phyloP scores from a whole-genome alignment of 2,888 invertebrate species.

The Hyalella azteca region DNA sequence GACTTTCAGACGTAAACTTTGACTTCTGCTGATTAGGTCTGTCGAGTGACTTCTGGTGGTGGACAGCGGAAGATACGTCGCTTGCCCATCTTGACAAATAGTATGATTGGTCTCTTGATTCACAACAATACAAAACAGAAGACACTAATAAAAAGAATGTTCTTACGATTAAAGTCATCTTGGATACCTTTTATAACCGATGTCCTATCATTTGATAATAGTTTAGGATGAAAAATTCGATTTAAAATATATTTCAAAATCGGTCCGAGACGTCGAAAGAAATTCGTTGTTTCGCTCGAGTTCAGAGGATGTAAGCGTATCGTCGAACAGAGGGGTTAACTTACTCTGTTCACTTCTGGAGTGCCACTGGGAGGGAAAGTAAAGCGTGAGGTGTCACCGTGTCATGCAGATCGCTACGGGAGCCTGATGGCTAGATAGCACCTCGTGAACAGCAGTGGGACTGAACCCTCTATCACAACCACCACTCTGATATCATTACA shows the following conservation, averaged over 20 bases:
- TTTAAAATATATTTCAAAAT: too few relatives aligned
- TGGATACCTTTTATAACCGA: too few relatives aligned
- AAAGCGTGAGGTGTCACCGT: neutral
- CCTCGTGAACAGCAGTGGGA: neutral
- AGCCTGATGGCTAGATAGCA: neutral
- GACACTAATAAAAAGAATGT: too few relatives aligned
- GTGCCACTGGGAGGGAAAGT: conserved; percentile 15
- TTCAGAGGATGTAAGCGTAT: neutral
- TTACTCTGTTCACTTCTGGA: neutral
- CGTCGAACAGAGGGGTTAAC: neutral
- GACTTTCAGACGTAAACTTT: neutral
- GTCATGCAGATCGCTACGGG: neutral
- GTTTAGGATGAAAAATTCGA: too few relatives aligned
- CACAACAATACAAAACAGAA: too few relatives aligned
- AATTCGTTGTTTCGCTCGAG: neutral
- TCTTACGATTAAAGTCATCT: too few relatives aligned
- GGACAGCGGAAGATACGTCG: neutral
- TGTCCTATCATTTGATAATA: too few relatives aligned
- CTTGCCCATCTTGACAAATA: conserved; percentile 28
- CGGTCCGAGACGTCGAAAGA: too few relatives aligned
- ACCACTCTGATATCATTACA: neutral
- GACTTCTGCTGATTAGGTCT: neutral
- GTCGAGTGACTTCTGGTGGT: neutral
- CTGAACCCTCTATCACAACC: neutral
- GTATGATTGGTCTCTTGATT: neutral